Evolutionary conservation across 2,888 invertebrate genomes (phyloP).

Genomic region (Asteroscopus sphinx): DNA sequence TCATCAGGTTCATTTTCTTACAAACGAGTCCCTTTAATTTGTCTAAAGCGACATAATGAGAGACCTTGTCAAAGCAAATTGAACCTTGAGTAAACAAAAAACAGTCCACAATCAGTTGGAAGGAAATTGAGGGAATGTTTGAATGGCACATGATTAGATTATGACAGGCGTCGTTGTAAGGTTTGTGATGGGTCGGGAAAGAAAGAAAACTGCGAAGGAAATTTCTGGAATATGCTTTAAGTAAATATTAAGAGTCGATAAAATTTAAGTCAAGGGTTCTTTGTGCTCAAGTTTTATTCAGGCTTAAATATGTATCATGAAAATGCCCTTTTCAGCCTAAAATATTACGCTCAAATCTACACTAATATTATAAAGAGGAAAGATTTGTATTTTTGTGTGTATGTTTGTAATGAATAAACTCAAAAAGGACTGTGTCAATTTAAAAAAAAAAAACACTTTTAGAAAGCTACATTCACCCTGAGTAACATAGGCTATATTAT

Average conservation of each 20-base stretch:
- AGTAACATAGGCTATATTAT: no score
- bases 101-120: constrained; percentile 48
- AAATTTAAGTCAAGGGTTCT: background rate
- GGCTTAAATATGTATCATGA: no score
- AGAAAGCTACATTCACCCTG: no score
- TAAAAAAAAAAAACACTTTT: no score
- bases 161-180: constrained; percentile 48
- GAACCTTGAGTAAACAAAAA: constrained; percentile 39
- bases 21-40: constrained; percentile 56
- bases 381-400: no score
- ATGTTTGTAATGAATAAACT: no score
- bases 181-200: constrained; percentile 28
- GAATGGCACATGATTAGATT: constrained; percentile 60
- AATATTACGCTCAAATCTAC: no score
- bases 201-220: constrained; percentile 19
- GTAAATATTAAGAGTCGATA: background rate
- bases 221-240: constrained; percentile 20
- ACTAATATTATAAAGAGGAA: no score
- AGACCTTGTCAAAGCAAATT: constrained; percentile 47
- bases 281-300: background rate
- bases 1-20: constrained; percentile 50
- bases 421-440: no score
- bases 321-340: no score
- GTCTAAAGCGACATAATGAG: constrained; percentile 54
- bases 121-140: constrained; percentile 26